phyloP scores from a whole-genome alignment of 2,113 vertebrate species.

The Mastomys natalensis region DNA sequence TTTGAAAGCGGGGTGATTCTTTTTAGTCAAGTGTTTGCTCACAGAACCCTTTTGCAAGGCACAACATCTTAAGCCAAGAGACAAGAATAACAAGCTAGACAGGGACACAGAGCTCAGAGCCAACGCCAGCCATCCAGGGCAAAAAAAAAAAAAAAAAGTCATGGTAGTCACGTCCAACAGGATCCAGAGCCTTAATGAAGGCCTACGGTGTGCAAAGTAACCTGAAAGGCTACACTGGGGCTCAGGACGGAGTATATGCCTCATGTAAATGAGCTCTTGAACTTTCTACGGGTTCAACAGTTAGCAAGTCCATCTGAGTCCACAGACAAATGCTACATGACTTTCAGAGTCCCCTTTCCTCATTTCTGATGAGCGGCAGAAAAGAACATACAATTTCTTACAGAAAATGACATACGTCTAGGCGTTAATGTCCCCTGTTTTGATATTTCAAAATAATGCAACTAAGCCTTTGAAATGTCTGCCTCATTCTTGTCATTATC shows the following conservation, averaged over 20 bases:
- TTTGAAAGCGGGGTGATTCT: conserved; percentile 70
- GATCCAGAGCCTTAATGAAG: conserved; percentile 36
- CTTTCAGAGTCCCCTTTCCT: background rate
- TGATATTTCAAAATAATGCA: background rate
- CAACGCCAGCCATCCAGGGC: conserved; percentile 9
- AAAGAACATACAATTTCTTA: conserved; percentile 7
- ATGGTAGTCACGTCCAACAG: background rate
- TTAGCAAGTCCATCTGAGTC: background rate
- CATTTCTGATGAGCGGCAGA: conserved; percentile 5
- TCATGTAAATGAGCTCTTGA: background rate
- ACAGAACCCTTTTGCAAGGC: conserved; percentile 71
- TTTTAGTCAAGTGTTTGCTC: conserved; percentile 68
- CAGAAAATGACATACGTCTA: background rate
- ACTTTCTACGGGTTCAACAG: background rate
- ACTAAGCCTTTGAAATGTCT: background rate
- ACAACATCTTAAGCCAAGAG: conserved; percentile 64
- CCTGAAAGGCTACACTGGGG: rapidly evolving
- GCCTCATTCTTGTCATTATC: background rate
- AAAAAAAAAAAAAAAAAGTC: background rate
- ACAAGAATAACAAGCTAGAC: conserved; percentile 63
- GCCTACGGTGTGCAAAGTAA: background rate
- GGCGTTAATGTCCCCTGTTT: background rate
- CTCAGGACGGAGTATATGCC: background rate
- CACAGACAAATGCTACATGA: background rate
- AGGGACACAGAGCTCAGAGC: conserved; percentile 37